Evolutionary conservation across 2,797 vertebrate species (phyloP).

Genomic region (Clarias pachynema): DNA sequence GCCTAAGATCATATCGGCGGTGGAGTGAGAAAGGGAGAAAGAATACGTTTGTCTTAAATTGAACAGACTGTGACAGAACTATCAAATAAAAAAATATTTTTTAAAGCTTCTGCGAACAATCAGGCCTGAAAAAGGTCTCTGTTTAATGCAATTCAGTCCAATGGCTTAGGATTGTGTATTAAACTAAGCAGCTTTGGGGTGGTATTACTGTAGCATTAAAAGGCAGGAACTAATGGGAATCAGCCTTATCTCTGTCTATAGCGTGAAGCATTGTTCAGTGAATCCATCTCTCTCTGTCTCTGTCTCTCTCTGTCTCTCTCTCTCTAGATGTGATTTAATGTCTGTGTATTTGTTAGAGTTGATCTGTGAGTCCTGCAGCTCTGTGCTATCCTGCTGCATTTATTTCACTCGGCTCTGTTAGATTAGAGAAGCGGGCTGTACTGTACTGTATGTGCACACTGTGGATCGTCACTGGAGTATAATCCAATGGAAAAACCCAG

Average conservation of each 20-base stretch:
- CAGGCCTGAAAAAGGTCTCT: slow-evolving; percentile 34
- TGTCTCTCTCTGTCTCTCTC: slow-evolving; percentile 5
- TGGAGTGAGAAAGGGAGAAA: slow-evolving; percentile 12
- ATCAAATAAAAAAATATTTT: slow-evolving; percentile 17
- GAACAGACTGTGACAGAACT: neutral
- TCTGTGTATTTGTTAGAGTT: slow-evolving; percentile 38
- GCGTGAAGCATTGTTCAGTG: slow-evolving; percentile 15
- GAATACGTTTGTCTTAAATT: neutral
- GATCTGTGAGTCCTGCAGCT: slow-evolving; percentile 40
- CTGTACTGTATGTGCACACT: slow-evolving; percentile 19
- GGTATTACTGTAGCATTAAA: slow-evolving; percentile 52
- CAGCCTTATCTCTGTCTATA: slow-evolving; percentile 35
- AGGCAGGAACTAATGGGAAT: slow-evolving; percentile 48
- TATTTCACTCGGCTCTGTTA: slow-evolving; percentile 24
- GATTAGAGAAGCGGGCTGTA: slow-evolving; percentile 28
- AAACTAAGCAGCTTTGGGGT: slow-evolving; percentile 52
- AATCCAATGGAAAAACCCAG: slow-evolving; percentile 35
- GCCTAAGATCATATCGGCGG: neutral
- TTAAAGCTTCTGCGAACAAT: slow-evolving; percentile 42
- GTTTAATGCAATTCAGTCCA: slow-evolving; percentile 40
- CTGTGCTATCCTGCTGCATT: slow-evolving; percentile 36
- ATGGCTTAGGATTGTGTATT: slow-evolving; percentile 41
- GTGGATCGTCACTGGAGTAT: slow-evolving; percentile 17
- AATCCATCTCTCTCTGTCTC: slow-evolving; percentile 25
- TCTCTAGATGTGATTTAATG: neutral